phyloP scores from a whole-genome alignment of 2,888 invertebrate genomes.

The Schrankia costaestrigalis region DNA sequence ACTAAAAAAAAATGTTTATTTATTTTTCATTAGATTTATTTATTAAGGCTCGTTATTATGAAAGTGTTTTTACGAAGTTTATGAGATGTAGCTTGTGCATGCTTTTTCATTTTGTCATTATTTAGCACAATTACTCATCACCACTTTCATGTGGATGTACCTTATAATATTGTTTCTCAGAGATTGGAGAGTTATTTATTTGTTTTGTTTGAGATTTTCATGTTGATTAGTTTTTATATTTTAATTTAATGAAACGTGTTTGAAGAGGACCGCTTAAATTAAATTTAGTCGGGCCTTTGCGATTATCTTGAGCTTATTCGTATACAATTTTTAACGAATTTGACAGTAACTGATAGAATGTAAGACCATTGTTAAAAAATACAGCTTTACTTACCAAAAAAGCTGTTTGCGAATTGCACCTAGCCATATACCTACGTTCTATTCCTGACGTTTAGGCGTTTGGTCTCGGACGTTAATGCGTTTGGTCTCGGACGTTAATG shows the following conservation, averaged over 20 bases:
- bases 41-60: slow-evolving; percentile 24
- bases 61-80: slow-evolving; percentile 32
- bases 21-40: slow-evolving; percentile 27
- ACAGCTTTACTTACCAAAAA: too few species aligned
- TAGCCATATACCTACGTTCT: too few species aligned
- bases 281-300: too few species aligned
- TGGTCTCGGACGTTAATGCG: too few species aligned
- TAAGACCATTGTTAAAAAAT: too few species aligned
- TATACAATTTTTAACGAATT: too few species aligned
- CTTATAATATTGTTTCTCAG: slow-evolving; percentile 33
- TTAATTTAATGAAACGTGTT: background rate
- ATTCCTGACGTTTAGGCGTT: too few species aligned
- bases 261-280: too few species aligned
- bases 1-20: slow-evolving; percentile 37
- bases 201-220: slow-evolving; percentile 37
- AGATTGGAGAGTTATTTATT: slow-evolving; percentile 32
- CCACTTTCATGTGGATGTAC: slow-evolving; percentile 35
- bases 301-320: too few species aligned
- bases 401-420: too few species aligned
- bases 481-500: too few species aligned
- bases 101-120: slow-evolving; percentile 30
- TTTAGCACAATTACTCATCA: slow-evolving; percentile 33
- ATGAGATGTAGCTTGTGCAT: slow-evolving; percentile 37
- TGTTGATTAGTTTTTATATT: slow-evolving; percentile 33
- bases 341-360: too few species aligned